Evolutionary conservation across 1,140 invertebrate species (phyloP).

Genomic region (Phthorimaea operculella): DNA sequence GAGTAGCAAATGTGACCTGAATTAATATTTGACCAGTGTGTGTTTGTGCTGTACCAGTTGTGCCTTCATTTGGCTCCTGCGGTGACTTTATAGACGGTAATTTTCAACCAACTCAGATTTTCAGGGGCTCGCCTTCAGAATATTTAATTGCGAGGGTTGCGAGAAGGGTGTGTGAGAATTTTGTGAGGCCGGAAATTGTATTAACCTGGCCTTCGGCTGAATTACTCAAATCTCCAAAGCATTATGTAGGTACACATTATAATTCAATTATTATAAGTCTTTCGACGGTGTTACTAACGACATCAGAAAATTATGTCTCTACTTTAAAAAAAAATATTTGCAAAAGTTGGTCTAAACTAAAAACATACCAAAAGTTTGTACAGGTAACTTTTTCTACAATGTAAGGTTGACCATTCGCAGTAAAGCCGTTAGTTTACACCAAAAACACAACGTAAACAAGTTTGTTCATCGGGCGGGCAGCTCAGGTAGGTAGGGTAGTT

Average conservation of each 20-base stretch:
- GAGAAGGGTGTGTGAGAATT: not conserved
- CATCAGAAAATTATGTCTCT: too few species aligned
- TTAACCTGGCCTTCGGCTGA: too few species aligned
- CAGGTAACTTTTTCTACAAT: too few species aligned
- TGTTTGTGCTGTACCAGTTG: slow-evolving; percentile 33
- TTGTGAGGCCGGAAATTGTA: not conserved
- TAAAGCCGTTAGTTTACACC: not conserved
- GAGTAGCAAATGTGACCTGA: slow-evolving; percentile 55
- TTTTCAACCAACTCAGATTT: slow-evolving; percentile 43
- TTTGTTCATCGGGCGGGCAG: not conserved
- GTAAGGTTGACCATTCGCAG: not conserved
- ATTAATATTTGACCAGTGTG: slow-evolving; percentile 55
- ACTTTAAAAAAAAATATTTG: too few species aligned
- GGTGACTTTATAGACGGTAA: slow-evolving; percentile 30
- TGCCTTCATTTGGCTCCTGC: slow-evolving; percentile 34
- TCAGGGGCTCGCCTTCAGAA: slow-evolving; percentile 24
- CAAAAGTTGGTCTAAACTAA: too few species aligned
- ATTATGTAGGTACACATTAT: too few species aligned
- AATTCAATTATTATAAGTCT: too few species aligned
- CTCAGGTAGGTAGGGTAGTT: not conserved
- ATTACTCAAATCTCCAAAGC: too few species aligned
- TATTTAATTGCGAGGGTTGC: slow-evolving; percentile 23
- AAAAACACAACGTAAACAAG: slow-evolving; percentile 1
- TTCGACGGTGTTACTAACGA: too few species aligned
- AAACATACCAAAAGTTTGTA: too few species aligned